These are phyloP conservation scores for Ruditapes philippinarum DNA, from an alignment of 1,140 invertebrate genomes.

Conservation along the genomic window DNA sequence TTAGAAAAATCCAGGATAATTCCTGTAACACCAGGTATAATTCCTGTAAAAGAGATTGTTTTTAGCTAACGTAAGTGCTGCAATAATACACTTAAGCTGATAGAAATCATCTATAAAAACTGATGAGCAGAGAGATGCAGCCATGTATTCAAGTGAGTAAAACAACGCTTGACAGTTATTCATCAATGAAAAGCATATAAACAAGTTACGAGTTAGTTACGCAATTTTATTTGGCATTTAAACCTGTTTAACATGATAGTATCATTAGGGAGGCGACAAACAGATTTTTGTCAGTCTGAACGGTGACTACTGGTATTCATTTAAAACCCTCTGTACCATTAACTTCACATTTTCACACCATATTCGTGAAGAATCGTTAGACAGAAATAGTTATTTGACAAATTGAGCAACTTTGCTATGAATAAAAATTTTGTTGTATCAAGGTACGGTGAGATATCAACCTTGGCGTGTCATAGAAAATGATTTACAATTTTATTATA, in stretches of 20 bases:
- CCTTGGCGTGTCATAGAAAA: not conserved
- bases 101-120: not conserved
- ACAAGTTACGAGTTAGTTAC: not conserved
- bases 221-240: slow-evolving; percentile 6
- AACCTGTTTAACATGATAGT: slow-evolving; percentile 16
- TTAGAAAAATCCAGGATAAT: no score
- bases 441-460: not conserved
- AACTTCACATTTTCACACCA: slow-evolving; percentile 29
- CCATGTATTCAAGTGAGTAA: not conserved
- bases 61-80: no score
- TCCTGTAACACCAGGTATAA: no score
- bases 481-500: not conserved
- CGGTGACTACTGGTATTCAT: slow-evolving; percentile 1
- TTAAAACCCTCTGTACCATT: not conserved
- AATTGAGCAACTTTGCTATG: not conserved
- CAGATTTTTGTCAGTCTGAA: slow-evolving; percentile 15
- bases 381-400: slow-evolving; percentile 16
- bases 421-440: not conserved
- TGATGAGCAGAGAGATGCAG: no score
- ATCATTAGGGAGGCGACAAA: slow-evolving; percentile 33
- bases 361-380: not conserved
- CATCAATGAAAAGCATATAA: slow-evolving; percentile 31
- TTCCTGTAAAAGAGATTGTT: no score
- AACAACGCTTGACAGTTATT: not conserved
- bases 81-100: no score